phyloP scores from a whole-genome alignment of 2,113 vertebrate genomes.

The Triplophysa dalaica region DNA sequence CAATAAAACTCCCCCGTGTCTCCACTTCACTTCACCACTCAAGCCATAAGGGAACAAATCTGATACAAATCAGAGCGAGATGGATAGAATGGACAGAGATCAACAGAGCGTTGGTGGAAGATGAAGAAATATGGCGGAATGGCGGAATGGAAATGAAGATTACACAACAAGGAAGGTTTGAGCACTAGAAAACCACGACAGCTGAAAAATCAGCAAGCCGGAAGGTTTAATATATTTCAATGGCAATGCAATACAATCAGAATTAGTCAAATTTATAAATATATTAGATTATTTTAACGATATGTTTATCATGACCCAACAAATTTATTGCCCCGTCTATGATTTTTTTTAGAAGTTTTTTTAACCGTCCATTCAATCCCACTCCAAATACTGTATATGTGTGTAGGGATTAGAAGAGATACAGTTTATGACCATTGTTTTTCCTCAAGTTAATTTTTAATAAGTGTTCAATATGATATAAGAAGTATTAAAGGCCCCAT shows the following conservation, averaged over 20 bases:
- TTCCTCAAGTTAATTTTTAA: too few species aligned
- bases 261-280: not conserved
- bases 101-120: conserved; percentile 18
- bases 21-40: conserved; percentile 33
- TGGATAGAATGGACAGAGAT: conserved; percentile 31
- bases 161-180: conserved; percentile 5
- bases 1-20: conserved; percentile 51
- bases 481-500: too few species aligned
- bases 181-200: conserved; percentile 6
- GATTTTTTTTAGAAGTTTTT: too few species aligned
- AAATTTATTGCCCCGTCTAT: too few species aligned
- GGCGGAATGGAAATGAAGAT: conserved; percentile 11
- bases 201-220: not conserved
- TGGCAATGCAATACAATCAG: not conserved
- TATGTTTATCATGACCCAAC: too few species aligned
- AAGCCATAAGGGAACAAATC: conserved; percentile 28
- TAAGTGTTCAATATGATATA: too few species aligned
- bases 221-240: not conserved
- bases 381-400: too few species aligned
- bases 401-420: too few species aligned
- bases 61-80: conserved; percentile 30
- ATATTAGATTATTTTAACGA: not conserved
- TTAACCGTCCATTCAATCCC: too few species aligned
- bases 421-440: too few species aligned
- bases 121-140: conserved; percentile 18